Conservation (phyloP, 2,797 vertebrate genomes). For the Poeciliopsis infans region DNA sequence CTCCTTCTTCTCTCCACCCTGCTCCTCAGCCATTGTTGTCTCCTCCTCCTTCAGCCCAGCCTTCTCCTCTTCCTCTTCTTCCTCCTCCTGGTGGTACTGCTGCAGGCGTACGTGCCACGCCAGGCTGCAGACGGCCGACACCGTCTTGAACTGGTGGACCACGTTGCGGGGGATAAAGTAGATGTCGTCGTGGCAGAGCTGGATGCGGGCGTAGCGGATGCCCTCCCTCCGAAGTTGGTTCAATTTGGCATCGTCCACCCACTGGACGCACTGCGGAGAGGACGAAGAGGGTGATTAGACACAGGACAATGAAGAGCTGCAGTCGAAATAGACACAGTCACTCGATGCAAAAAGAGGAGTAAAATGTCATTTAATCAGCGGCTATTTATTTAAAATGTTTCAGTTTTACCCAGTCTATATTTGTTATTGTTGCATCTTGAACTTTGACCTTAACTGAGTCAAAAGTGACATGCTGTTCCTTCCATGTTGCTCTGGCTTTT, state of each 20-base stretch:
- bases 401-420: background rate
- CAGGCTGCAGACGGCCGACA: slow-evolving; percentile 96
- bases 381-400: background rate
- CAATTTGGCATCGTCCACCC: slow-evolving; percentile 98
- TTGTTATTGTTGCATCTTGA: background rate
- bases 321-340: background rate
- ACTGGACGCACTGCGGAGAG: slow-evolving; percentile 90
- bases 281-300: background rate
- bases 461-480: background rate
- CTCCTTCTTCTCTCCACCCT: slow-evolving; percentile 33
- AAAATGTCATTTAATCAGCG: background rate
- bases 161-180: slow-evolving; percentile 98
- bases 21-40: background rate
- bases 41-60: slow-evolving; percentile 21
- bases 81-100: slow-evolving; percentile 84
- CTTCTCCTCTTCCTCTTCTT: slow-evolving; percentile 57
- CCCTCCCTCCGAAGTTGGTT: slow-evolving; percentile 97
- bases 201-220: slow-evolving; percentile 95
- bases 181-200: slow-evolving; percentile 95
- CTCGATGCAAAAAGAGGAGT: background rate
- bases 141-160: slow-evolving; percentile 98
- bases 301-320: background rate
- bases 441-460: background rate
- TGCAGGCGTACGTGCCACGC: slow-evolving; percentile 95
- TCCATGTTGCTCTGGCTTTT: background rate